Evolutionary conservation across 2,888 invertebrate species (phyloP), one percentile per base, ranked within the genome.

Genomic region (Doris montereyensis): DNA sequence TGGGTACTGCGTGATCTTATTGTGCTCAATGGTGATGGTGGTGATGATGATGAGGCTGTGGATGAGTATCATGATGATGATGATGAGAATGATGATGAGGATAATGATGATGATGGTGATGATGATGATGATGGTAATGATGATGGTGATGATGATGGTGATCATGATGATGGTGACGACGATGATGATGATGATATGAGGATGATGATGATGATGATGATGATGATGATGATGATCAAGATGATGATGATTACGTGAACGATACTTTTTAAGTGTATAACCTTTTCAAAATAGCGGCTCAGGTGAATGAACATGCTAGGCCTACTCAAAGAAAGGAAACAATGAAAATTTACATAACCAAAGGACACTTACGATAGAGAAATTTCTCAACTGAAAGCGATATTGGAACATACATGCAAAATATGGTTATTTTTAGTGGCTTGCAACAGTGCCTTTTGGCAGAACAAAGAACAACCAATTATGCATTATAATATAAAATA

Each of bases 101-200:
- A 62, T 74, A 75, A 68, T 68, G 79, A 79, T 75, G 79, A 76
- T 75, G 79, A 75, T 79, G 75, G 67, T 79, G 75, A 75, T 75
- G 75, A 79, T 75, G 68, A 75, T 79, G 79, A 75, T 70, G 75
- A 75, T 75, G 79, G 70, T 68, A 75, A 79, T 79, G 79, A 75
- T 68, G 74, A 79, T 68, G 70, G 68, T 75, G 79, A 79, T 75
- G 75, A 65, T 75, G 75, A 79, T 68, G 75, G 68, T 75, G 26
- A 58, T 57, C 5, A 24, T 26, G 5, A 41, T 41, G 52, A 41
- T 41, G 52, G 17, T 41, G 5, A 62, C 21, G 62, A 62, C 21
- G 62, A 62, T 62, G 62, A 62, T 62, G 62, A 62, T 62, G 52
- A 72, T 72, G 41, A 72, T 41, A 52, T 72, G 72, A 72, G 35